These are phyloP conservation scores for Drosophila santomea DNA, from an alignment of 1,140 invertebrate species.

Conservation along the genomic window DNA sequence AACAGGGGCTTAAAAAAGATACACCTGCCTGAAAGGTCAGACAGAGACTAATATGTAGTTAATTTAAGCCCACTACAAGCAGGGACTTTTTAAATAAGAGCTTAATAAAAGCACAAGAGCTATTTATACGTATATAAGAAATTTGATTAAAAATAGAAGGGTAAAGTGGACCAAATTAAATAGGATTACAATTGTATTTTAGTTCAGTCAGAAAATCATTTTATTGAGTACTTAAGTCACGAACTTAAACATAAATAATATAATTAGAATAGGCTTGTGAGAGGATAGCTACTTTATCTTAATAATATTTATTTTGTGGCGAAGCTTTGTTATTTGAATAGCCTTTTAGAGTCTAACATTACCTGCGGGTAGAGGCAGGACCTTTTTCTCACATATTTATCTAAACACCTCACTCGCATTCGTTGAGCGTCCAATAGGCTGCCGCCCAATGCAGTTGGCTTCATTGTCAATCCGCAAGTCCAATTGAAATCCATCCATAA, in stretches of 20 bases:
- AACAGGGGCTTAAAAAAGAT: constrained; percentile 12
- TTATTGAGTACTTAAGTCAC: too few species aligned
- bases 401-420: neutral
- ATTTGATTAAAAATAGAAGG: neutral
- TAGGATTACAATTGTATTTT: too few species aligned
- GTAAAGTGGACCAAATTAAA: neutral
- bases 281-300: too few species aligned
- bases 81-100: constrained; percentile 12
- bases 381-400: neutral
- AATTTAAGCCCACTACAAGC: constrained; percentile 26
- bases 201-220: too few species aligned
- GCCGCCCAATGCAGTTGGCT: constrained; percentile 4
- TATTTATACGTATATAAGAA: too few species aligned
- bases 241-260: too few species aligned
- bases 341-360: too few species aligned
- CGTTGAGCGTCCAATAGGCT: neutral
- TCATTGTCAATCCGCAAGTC: constrained; percentile 46
- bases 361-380: neutral
- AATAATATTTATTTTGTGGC: too few species aligned
- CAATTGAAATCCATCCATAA: constrained; percentile 62
- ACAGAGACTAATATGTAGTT: constrained; percentile 24
- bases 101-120: neutral
- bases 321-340: too few species aligned
- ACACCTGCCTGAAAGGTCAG: constrained; percentile 3
- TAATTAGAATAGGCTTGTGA: too few species aligned